These are phyloP conservation scores for Rhabdornis inornatus DNA, from an alignment of 2,113 vertebrate species.

Conservation along the genomic window DNA sequence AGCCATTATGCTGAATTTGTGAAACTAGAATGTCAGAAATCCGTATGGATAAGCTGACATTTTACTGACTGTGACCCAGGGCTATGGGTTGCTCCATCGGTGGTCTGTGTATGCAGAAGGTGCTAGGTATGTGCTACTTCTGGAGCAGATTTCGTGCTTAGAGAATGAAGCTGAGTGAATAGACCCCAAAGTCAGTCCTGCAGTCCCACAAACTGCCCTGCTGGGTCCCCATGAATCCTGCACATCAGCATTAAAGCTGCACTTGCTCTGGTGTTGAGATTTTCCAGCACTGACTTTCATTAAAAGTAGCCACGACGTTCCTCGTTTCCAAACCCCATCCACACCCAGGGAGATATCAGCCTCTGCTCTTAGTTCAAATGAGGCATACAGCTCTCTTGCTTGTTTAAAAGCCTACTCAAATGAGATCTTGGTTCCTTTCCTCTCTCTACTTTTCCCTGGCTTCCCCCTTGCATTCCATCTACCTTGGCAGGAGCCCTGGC, in stretches of 20 bases:
- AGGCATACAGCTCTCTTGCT: neutral
- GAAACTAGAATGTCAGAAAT: neutral
- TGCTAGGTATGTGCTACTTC: too few relatives aligned
- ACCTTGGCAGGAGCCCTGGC: neutral
- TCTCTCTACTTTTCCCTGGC: neutral
- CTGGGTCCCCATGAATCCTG: neutral
- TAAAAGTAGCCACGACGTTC: neutral
- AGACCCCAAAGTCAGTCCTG: neutral
- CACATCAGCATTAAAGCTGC: accelerated
- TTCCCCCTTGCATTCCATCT: neutral
- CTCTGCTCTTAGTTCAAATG: accelerated
- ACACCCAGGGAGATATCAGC: neutral
- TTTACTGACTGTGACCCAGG: neutral
- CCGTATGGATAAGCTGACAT: accelerated
- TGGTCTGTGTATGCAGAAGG: neutral
- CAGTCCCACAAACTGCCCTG: neutral
- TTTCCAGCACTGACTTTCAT: too few relatives aligned
- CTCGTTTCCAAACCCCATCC: neutral
- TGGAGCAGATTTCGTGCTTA: neutral
- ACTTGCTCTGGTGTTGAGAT: neutral
- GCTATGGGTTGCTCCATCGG: neutral
- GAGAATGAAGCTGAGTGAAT: neutral
- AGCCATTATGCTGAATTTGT: neutral
- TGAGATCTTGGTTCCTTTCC: neutral
- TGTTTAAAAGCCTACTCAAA: neutral